Evolutionary conservation across 1,140 invertebrate species (phyloP).

Genomic region (Ctenoplectra terminalis): DNA sequence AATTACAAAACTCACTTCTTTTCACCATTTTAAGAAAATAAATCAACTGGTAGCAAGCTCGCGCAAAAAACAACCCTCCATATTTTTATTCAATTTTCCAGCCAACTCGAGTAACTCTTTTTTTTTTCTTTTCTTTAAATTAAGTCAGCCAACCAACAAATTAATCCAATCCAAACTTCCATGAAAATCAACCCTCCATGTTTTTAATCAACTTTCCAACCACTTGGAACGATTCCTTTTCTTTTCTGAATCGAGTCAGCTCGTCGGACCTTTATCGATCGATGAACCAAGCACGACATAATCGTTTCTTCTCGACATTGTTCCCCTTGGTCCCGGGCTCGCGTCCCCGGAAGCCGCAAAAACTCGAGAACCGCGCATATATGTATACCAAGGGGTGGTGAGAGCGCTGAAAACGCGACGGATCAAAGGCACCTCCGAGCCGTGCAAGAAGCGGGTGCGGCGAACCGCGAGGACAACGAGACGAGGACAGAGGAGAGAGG

Average conservation of each 20-base stretch:
- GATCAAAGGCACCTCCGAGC: conserved; percentile 63
- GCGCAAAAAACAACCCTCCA: too few species aligned
- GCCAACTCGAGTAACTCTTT: too few species aligned
- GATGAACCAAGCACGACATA: conserved; percentile 43
- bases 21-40: too few species aligned
- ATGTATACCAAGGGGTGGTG: conserved; percentile 25
- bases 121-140: too few species aligned
- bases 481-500: conserved; percentile 16
- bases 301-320: conserved; percentile 53
- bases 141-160: too few species aligned
- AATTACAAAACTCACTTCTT: too few species aligned
- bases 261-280: conserved; percentile 38
- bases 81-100: too few species aligned
- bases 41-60: too few species aligned
- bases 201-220: not conserved
- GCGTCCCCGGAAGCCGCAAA: conserved; percentile 41
- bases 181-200: not conserved
- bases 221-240: not conserved
- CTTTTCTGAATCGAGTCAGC: not conserved
- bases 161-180: too few species aligned
- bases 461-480: conserved; percentile 31
- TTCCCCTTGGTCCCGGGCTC: conserved; percentile 5
- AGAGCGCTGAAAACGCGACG: conserved; percentile 49
- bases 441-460: conserved; percentile 62
- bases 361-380: conserved; percentile 49